phyloP scores from a whole-genome alignment of 2,888 invertebrate species.

The Andrena fulva region DNA sequence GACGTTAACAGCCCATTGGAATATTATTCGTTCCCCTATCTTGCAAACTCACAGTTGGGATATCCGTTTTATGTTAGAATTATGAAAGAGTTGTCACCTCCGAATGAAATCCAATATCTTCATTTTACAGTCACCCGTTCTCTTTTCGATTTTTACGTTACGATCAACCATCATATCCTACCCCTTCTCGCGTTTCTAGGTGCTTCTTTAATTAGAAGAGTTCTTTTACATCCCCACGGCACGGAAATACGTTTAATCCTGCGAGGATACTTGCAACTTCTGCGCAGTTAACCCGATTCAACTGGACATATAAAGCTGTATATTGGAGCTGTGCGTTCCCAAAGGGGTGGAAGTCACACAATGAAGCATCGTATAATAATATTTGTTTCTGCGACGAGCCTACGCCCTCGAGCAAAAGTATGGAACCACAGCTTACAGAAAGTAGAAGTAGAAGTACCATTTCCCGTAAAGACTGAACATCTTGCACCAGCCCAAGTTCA shows the following conservation, averaged over 20 bases:
- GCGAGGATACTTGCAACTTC: conserved; percentile 42
- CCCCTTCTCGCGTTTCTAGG: background rate
- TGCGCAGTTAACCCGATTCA: conserved; percentile 44
- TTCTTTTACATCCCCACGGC: conserved; percentile 46
- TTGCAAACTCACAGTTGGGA: background rate
- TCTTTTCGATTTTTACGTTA: conserved; percentile 9
- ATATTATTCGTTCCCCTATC: background rate
- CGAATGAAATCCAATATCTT: background rate
- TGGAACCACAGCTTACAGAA: background rate
- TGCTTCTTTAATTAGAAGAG: conserved; percentile 54
- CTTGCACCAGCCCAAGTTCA: too few species aligned
- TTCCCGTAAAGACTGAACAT: background rate
- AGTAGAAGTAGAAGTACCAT: background rate
- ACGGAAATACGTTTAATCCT: conserved; percentile 45
- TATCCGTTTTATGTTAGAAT: background rate
- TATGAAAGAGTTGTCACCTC: background rate
- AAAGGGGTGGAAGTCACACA: conserved; percentile 4
- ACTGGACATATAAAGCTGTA: conserved; percentile 40
- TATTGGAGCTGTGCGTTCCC: conserved; percentile 6
- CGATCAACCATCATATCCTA: background rate
- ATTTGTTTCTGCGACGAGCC: background rate
- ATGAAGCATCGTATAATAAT: conserved; percentile 1
- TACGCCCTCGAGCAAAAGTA: background rate
- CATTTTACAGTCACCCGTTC: background rate
- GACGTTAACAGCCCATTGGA: background rate